Evolutionary conservation across 2,888 invertebrate genomes (phyloP).

Genomic region (Meghimatium bilineatum): DNA sequence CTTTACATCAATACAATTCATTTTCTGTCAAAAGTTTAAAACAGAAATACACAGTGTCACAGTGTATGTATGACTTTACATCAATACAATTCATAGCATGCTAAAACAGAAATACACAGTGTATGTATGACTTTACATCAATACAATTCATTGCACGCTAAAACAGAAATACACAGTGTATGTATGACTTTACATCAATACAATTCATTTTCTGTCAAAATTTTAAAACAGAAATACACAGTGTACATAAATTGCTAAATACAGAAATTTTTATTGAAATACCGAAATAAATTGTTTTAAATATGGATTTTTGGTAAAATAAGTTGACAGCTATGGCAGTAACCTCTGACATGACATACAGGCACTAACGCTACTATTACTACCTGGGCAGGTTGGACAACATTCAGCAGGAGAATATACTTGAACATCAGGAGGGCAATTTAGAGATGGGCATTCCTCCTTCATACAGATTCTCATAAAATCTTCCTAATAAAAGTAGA

Average conservation of each 20-base stretch:
- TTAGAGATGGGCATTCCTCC: slow-evolving; percentile 57
- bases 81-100: slow-evolving; percentile 62
- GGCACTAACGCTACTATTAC: not conserved
- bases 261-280: no score
- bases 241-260: no score
- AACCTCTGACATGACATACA: no score
- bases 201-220: not conserved
- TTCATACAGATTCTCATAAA: slow-evolving; percentile 61
- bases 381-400: slow-evolving; percentile 65
- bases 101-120: slow-evolving; percentile 45
- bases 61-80: no score
- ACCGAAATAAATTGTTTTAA: no score
- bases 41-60: no score
- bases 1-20: not conserved
- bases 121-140: not conserved
- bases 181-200: not conserved
- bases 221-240: no score
- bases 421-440: slow-evolving; percentile 62
- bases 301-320: no score
- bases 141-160: slow-evolving; percentile 62
- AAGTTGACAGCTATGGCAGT: no score
- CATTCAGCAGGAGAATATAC: slow-evolving; percentile 55
- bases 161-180: not conserved
- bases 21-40: not conserved
- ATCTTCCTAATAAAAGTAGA: slow-evolving; percentile 53